Percentiles rank a stretch among this genome's conserved stretches.
Evolutionary conservation across 1,140 invertebrate species (phyloP).

Genomic region (Hypsibius dujardini): DNA sequence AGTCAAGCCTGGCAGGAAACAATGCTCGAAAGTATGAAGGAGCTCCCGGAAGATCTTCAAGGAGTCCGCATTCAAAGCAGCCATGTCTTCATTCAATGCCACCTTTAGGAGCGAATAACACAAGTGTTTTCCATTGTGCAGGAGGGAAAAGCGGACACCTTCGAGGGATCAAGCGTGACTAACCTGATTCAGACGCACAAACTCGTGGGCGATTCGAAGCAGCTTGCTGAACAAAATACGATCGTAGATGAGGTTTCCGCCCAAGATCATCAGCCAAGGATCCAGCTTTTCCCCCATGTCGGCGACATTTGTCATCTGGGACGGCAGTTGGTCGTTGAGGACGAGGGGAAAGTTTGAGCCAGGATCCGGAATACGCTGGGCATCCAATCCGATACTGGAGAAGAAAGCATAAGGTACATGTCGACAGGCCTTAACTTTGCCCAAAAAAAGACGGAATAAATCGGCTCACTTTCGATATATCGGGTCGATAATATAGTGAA

Average conservation of each 20-base stretch:
- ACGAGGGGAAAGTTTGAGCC: constrained; percentile 16
- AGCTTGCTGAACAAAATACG: background rate
- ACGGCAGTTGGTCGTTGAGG: constrained; percentile 21
- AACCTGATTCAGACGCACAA: background rate
- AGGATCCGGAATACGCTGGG: background rate
- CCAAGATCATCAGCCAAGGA: constrained; percentile 6
- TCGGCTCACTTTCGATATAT: constrained; percentile 56
- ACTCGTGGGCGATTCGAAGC: background rate
- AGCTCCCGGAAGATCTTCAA: background rate
- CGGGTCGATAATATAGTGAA: constrained; percentile 68
- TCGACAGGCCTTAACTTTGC: no score
- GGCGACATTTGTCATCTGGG: constrained; percentile 16
- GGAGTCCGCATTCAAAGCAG: background rate
- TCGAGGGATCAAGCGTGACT: background rate
- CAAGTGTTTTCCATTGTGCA: no score
- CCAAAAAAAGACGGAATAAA: background rate
- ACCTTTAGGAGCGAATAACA: no score
- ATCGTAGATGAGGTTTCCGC: background rate
- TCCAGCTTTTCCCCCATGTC: constrained; percentile 20
- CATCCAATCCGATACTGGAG: constrained; percentile 2
- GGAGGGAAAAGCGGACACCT: background rate
- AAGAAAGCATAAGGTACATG: background rate
- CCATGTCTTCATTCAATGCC: no score
- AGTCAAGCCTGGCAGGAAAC: background rate
- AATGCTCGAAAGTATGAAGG: background rate